Percentiles rank a stretch among this genome's conserved stretches.
Evolutionary conservation across 2,797 vertebrate genomes (phyloP).

Genomic region (Falco rusticolus): DNA sequence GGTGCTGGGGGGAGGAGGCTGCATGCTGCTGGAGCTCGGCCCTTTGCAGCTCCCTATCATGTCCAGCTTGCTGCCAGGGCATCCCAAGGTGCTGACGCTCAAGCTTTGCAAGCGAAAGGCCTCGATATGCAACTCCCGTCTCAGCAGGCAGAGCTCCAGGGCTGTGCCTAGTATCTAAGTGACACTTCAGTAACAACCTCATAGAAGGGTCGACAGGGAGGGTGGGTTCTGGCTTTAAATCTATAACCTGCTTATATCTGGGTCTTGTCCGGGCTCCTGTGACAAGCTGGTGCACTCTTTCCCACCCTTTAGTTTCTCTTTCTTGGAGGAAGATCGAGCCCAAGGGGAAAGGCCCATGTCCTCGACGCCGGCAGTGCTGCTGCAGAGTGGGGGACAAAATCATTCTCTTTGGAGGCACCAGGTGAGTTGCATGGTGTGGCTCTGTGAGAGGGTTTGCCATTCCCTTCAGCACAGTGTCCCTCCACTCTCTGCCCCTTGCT

Average conservation of each 20-base stretch:
- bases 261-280: neutral
- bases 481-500: fast-evolving
- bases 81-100: neutral
- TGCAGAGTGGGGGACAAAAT: conserved; percentile 98
- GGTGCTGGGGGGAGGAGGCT: neutral
- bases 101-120: neutral
- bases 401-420: conserved; percentile 97
- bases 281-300: neutral
- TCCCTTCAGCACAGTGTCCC: neutral
- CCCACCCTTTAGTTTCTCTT: conserved; percentile 70
- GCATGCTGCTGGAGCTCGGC: neutral
- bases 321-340: conserved; percentile 94
- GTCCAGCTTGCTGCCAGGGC: fast-evolving
- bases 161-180: neutral
- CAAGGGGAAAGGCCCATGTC: conserved; percentile 94
- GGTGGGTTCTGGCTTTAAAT: neutral
- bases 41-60: neutral
- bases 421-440: conserved; percentile 77
- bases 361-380: conserved; percentile 95
- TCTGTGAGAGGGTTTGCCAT: neutral
- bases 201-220: neutral
- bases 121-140: neutral
- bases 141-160: neutral
- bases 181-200: neutral
- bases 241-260: neutral